phyloP scores from a whole-genome alignment of 1,140 invertebrate species.

The Formica selysi region DNA sequence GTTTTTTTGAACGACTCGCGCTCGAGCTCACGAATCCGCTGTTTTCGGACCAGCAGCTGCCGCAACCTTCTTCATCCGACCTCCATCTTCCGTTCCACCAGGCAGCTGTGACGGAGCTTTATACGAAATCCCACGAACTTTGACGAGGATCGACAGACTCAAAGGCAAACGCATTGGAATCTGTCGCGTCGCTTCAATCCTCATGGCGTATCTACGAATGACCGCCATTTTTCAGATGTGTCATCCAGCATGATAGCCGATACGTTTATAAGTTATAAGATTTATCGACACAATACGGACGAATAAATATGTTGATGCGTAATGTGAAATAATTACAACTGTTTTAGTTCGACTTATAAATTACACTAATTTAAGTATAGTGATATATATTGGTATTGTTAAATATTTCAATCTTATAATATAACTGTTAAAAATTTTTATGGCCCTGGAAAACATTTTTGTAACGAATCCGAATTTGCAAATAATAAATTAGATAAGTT shows the following conservation, averaged over 20 bases:
- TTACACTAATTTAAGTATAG: neutral
- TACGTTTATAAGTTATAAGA: constrained; percentile 29
- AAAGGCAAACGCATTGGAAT: constrained; percentile 71
- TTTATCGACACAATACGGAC: neutral
- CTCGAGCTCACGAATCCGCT: constrained; percentile 42
- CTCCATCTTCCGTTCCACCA: constrained; percentile 70
- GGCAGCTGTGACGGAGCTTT: constrained; percentile 71
- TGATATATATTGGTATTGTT: neutral
- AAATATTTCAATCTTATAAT: neutral
- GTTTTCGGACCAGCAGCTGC: constrained; percentile 78
- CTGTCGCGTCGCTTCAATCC: constrained; percentile 47
- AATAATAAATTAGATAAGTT: too few species aligned
- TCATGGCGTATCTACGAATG: constrained; percentile 4
- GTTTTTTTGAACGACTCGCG: constrained; percentile 78
- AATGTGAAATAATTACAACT: neutral
- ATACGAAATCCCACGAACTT: constrained; percentile 80
- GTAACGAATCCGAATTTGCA: too few species aligned
- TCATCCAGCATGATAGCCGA: constrained; percentile 45
- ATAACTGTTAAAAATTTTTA: neutral
- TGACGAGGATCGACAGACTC: constrained; percentile 80
- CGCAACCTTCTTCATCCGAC: constrained; percentile 71
- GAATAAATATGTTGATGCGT: neutral
- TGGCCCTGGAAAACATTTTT: neutral
- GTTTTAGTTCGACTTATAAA: neutral
- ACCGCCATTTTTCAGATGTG: constrained; percentile 68